Percentiles rank a stretch among this genome's conserved stretches.
These are phyloP conservation scores for Rhineura floridana DNA, from an alignment of 2,113 vertebrate species.

Conservation along the genomic window DNA sequence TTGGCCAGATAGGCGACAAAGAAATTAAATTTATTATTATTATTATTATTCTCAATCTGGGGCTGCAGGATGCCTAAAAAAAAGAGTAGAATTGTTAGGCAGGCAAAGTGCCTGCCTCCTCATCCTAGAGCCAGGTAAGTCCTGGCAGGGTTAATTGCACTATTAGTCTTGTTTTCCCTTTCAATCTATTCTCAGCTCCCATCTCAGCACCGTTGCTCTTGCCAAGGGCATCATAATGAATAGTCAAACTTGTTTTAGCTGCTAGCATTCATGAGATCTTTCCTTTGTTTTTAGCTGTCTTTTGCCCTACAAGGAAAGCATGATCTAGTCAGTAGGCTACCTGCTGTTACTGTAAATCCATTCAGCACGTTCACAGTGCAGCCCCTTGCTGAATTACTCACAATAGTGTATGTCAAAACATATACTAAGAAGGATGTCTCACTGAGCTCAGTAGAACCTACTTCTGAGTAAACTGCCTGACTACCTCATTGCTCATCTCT, in stretches of 20 bases:
- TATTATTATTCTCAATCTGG: not conserved
- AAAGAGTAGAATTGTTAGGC: not conserved
- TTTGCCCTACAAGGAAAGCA: conserved; percentile 94
- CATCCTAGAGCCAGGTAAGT: not conserved
- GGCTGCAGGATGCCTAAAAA: not conserved
- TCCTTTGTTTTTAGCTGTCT: conserved; percentile 94
- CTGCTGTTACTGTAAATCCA: too few relatives aligned
- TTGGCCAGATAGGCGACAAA: too few relatives aligned
- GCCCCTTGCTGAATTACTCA: too few relatives aligned
- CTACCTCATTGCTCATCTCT: not conserved
- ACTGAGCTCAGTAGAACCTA: too few relatives aligned
- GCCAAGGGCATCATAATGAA: conserved; percentile 95
- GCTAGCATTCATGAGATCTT: conserved; percentile 98
- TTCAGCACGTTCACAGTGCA: too few relatives aligned
- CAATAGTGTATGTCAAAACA: too few relatives aligned
- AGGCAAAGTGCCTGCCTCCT: not conserved
- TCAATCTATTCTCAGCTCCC: conserved; percentile 92
- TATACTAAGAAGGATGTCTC: too few relatives aligned
- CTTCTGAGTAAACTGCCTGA: not conserved
- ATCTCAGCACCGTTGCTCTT: conserved; percentile 92
- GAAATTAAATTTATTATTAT: too few relatives aligned
- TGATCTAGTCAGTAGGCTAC: conserved; percentile 73
- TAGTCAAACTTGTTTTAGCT: conserved; percentile 90
- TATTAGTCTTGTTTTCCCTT: conserved; percentile 44
- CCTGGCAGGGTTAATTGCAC: not conserved